Base-by-base conservation (phyloP, 2,888 invertebrate genomes). In the Plagodis pulveraria region DNA sequence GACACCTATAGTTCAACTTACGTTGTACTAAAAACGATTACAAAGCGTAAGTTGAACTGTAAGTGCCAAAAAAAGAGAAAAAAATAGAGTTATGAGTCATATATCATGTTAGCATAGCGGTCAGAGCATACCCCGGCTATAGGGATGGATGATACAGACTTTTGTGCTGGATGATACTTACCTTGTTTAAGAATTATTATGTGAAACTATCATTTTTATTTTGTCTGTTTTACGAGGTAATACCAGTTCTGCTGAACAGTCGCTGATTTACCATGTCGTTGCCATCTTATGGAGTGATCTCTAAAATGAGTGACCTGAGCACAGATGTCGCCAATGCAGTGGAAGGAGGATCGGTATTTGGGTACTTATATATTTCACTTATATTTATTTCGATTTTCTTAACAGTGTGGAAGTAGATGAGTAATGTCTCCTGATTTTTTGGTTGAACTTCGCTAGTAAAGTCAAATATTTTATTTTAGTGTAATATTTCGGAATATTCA, bases 291-390 rank as follows among this genome's bases (percentile, higher is more conserved):
- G 45, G 34, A 34, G 33, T 22, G 22, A 11, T 38, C 44, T 40
- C 12, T 22, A 58, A 12, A 7, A 58, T 58, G 58, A 53, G 49
- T 11, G 50, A 53, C 22, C 38, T 53, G 0, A 53, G 45, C 49
- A 53, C 53, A 6, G 58, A 58, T 42, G 53, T 52, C 53, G 48
- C 43, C 57, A 53, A 52, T 44, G 8, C 53, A 11, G 53, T 53
- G 11, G 58, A 53, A 45, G 58, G 53, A 53, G 53, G 49, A 58
- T 58, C 58, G 9, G 58, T 55, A 9, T 55, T 55, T 50, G 53
- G 58, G 58, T 58, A 58, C 48, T 11, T 45, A 58, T 34, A 11
- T 34, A 5, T 36, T 8, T 36, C 8, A 36, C 6, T 36, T 36
- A 36, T 36, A 36, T 36, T 36, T 7, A n/a, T 36, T 36, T 7